Base-by-base conservation (phyloP, 2,888 invertebrate genomes). In the Cryptus armator region DNA sequence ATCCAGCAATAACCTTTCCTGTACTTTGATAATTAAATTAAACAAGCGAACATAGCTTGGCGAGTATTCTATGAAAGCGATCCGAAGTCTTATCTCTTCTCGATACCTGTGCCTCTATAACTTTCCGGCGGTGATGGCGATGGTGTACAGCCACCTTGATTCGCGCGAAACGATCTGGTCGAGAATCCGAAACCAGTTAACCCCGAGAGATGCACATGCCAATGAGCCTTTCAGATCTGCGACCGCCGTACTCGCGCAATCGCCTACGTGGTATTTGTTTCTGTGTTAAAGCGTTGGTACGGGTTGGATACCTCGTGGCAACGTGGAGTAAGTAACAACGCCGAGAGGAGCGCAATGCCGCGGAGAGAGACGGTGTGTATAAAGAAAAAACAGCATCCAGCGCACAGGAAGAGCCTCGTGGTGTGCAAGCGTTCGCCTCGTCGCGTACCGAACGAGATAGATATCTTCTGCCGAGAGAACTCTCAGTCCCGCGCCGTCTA, bases 401-500 rank as follows among this genome's bases (percentile, higher is more conserved):
- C 62, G 48, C 59, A n/a, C 16, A 46, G 67, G 67, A 80, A 71
- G 56, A 70, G 75, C 64, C 78, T 43, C 71, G 67, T 66, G 80
- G 68, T 76, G 78, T 53, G 75, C 29, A 48, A 80, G 62, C 70
- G 79, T 29, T 62, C 62, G 24, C 74, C 76, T 71, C 66, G 76
- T 79, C 81, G 74, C 75, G 81, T 66, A 83, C 76, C 71, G 53
- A 75, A 74, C 85, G 87, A 90, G 92, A 92, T 92, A 90, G 89
- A 91, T 90, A 92, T 92, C 92, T 90, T 88, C 37, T 85, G 88
- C 89, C 87, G 86, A 86, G 80, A 76, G 75, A 37, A 80, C 89
- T 90, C 90, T 87, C 88, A 68, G 84, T 82, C 88, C 88, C 87
- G 90, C 87, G 89, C 91, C 91, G 90, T 89, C 90, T 91, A 92